These are phyloP conservation scores for Progne subis DNA, from an alignment of 2,113 vertebrate genomes.

Conservation along the genomic window DNA sequence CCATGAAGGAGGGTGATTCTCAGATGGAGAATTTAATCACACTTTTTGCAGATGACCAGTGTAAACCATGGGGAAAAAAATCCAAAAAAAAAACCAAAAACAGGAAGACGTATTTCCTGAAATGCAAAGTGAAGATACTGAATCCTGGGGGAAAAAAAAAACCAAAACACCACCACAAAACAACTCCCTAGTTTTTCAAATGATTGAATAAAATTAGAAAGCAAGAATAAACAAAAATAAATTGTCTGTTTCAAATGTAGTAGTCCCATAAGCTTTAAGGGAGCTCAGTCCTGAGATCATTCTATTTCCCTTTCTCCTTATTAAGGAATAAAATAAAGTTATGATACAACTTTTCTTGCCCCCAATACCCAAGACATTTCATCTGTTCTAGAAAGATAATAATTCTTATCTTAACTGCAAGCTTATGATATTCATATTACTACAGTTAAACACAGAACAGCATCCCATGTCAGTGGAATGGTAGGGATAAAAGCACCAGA, in stretches of 20 bases:
- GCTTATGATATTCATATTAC: background rate
- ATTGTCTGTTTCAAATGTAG: background rate
- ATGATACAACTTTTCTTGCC: background rate
- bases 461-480: background rate
- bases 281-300: background rate
- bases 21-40: background rate
- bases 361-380: background rate
- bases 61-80: background rate
- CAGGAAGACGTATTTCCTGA: background rate
- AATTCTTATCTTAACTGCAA: background rate
- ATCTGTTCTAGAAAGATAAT: background rate
- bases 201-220: background rate
- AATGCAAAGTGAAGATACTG: background rate
- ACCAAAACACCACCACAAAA: too few relatives aligned
- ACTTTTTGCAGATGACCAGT: background rate
- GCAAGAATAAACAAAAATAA: background rate
- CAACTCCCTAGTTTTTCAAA: background rate
- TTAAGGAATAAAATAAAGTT: background rate
- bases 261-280: background rate
- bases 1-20: background rate
- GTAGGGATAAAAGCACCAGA: background rate
- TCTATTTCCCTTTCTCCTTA: background rate
- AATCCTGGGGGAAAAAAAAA: background rate
- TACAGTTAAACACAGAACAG: background rate
- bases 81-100: background rate